A percentile compares a stretch with the other conserved stretches of the same genome.
Conservation (phyloP, 2,113 vertebrate species). For the Tichodroma muraria region DNA sequence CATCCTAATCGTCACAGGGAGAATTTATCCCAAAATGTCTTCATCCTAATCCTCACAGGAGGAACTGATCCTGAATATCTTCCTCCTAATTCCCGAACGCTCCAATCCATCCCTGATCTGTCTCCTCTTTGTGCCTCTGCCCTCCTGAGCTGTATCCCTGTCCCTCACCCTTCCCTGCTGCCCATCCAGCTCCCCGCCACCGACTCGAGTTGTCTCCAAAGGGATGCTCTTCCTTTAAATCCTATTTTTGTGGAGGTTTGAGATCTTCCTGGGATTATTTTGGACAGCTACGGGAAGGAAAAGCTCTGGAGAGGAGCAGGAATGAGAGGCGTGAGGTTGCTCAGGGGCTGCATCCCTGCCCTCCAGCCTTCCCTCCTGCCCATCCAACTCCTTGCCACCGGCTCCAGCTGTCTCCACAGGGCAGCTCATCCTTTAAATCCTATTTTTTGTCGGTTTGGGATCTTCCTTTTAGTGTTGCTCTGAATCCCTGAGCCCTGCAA, state of each 20-base stretch:
- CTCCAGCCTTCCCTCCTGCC: neutral
- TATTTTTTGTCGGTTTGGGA: neutral
- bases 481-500: neutral
- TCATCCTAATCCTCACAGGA: neutral
- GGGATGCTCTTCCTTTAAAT: neutral
- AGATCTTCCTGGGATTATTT: neutral
- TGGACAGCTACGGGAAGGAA: neutral
- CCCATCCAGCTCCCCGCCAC: rapidly evolving
- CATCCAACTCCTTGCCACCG: neutral
- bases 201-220: neutral
- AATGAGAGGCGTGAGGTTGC: too few species aligned
- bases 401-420: neutral
- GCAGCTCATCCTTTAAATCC: neutral
- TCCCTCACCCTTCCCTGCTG: neutral
- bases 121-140: neutral
- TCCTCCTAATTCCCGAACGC: rapidly evolving
- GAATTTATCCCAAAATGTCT: neutral
- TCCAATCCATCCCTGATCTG: neutral
- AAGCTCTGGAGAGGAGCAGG: neutral
- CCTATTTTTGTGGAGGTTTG: neutral
- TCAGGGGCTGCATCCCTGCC: neutral
- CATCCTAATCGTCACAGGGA: neutral
- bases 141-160: neutral
- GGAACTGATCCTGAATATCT: neutral
- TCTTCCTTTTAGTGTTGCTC: neutral